Conservation (phyloP, 2,888 invertebrate genomes). For the Trachelus stipa region DNA sequence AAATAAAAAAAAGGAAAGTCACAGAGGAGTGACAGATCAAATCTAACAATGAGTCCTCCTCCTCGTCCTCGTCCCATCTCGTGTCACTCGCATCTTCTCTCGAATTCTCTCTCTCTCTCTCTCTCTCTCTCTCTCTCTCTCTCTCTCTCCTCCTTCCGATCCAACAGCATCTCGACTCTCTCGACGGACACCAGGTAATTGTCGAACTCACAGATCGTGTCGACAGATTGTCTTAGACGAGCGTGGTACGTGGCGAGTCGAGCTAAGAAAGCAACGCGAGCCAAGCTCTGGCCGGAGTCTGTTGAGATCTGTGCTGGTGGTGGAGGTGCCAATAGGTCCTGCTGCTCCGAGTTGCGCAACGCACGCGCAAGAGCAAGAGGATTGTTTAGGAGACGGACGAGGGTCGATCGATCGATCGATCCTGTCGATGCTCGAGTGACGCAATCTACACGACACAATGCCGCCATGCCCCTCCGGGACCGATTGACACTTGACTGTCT, state of each 20-base stretch:
- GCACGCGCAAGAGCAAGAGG: constrained; percentile 8
- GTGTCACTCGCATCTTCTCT: constrained; percentile 20
- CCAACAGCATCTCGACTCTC: neutral
- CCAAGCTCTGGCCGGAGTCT: no score
- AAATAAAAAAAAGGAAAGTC: constrained; percentile 22
- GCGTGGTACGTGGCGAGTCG: constrained; percentile 16
- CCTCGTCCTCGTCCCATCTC: constrained; percentile 26
- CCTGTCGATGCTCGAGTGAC: constrained; percentile 13
- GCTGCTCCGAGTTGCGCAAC: neutral
- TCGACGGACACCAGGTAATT: constrained; percentile 20
- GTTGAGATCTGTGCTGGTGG: no score
- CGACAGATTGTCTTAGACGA: constrained; percentile 43
- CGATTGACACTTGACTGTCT: constrained; percentile 33
- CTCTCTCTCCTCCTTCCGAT: neutral
- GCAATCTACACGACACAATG: constrained; percentile 42
- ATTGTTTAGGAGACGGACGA: constrained; percentile 14
- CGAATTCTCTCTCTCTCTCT: neutral
- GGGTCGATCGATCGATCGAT: constrained; percentile 40
- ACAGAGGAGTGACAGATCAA: constrained; percentile 37
- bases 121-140: neutral
- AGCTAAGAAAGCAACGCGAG: constrained; percentile 1
- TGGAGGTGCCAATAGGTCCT: constrained; percentile 4
- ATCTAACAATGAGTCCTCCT: constrained; percentile 20
- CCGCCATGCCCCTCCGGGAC: constrained; percentile 43
- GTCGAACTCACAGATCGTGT: constrained; percentile 49